Conservation (phyloP, 1,140 invertebrate species). For the Drosophila elegans region DNA sequence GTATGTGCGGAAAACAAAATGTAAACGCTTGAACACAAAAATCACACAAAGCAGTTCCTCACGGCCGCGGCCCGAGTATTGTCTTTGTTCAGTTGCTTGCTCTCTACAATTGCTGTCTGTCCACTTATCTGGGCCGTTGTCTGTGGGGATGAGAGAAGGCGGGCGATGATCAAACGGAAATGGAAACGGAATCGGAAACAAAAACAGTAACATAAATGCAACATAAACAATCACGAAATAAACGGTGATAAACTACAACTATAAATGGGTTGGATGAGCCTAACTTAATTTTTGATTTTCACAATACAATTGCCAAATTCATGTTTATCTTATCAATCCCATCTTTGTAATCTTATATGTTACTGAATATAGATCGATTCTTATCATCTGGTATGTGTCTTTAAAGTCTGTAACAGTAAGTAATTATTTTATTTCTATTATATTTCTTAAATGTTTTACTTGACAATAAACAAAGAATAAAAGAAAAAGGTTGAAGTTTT, state of each 20-base stretch:
- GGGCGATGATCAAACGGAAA: slow-evolving; percentile 65
- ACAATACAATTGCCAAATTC: background rate
- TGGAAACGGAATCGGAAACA: slow-evolving; percentile 43
- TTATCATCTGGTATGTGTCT: background rate
- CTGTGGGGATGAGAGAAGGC: slow-evolving; percentile 65
- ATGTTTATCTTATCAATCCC: background rate
- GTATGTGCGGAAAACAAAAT: slow-evolving; percentile 65
- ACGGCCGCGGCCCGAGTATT: slow-evolving; percentile 62
- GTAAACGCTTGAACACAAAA: slow-evolving; percentile 80
- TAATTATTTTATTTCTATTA: no score
- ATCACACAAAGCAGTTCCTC: slow-evolving; percentile 79
- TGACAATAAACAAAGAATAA: no score
- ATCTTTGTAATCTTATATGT: background rate
- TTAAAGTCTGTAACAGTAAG: background rate
- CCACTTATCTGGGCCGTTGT: slow-evolving; percentile 85
- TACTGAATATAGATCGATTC: background rate
- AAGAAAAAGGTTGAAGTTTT: no score
- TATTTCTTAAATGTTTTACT: no score
- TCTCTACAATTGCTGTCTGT: slow-evolving; percentile 69
- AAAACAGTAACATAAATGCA: slow-evolving; percentile 52
- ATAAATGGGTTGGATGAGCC: slow-evolving; percentile 50
- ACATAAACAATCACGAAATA: slow-evolving; percentile 33
- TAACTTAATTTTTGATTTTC: slow-evolving; percentile 2
- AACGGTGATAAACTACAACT: slow-evolving; percentile 28
- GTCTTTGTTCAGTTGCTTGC: slow-evolving; percentile 81